These are phyloP conservation scores for Rhodeus uyekii DNA, from an alignment of 2,797 vertebrate genomes.

Conservation along the genomic window DNA sequence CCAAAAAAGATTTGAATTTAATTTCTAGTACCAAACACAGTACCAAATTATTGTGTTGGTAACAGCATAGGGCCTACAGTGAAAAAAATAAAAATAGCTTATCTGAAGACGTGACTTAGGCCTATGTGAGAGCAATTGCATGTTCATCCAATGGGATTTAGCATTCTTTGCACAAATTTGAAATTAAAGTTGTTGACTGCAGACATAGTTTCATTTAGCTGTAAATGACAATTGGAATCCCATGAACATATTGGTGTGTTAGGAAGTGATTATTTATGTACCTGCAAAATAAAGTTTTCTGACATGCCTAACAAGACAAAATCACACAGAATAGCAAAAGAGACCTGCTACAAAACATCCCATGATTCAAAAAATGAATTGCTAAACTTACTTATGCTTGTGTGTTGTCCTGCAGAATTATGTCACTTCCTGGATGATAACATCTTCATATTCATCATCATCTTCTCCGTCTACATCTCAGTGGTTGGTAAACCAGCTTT, in stretches of 20 bases:
- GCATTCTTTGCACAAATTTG: not conserved
- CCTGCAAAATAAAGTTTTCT: not conserved
- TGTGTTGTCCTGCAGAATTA: not conserved
- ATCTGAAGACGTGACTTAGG: not conserved
- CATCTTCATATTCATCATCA: not conserved
- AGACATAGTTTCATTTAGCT: not conserved
- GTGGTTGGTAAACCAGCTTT: not conserved
- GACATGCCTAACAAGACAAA: not conserved
- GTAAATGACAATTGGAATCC: not conserved
- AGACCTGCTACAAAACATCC: not conserved
- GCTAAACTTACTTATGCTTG: not conserved
- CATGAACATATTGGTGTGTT: too few relatives aligned
- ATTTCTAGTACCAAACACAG: not conserved
- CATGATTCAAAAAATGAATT: not conserved
- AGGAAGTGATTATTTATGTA: not conserved
- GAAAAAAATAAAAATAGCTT: not conserved
- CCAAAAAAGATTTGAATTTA: not conserved
- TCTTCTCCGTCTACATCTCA: not conserved
- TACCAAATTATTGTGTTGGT: not conserved
- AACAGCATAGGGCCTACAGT: not conserved
- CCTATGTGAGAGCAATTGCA: not conserved
- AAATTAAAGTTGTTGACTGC: not conserved
- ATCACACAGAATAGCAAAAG: not conserved
- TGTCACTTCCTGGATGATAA: not conserved
- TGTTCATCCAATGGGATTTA: not conserved